A percentile compares a stretch with the other conserved stretches of the same genome.
phyloP scores from a whole-genome alignment of 2,113 vertebrate genomes.

The Lepidothrix coronata region DNA sequence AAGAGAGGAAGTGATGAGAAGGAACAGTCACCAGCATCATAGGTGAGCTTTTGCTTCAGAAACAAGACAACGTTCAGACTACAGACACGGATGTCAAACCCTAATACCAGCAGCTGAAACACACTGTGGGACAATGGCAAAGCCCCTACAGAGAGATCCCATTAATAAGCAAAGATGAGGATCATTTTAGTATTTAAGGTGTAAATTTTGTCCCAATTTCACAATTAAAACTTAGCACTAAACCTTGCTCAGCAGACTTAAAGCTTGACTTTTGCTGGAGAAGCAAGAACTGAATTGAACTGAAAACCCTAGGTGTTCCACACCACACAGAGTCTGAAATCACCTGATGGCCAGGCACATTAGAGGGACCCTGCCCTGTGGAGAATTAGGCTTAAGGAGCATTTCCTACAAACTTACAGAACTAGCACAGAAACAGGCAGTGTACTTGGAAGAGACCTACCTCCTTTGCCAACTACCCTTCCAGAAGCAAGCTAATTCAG shows the following conservation, averaged over 20 bases:
- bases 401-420: not conserved
- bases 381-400: not conserved
- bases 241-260: not conserved
- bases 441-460: not conserved
- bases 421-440: not conserved
- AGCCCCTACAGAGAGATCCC: not conserved
- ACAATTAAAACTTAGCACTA: not conserved
- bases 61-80: not conserved
- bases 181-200: fast-evolving
- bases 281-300: not conserved
- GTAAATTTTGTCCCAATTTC: not conserved
- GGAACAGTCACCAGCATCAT: not conserved
- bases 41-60: not conserved
- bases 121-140: not conserved
- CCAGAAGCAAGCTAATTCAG: not conserved
- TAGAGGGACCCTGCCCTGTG: fast-evolving
- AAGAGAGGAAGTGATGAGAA: fast-evolving
- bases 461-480: not conserved
- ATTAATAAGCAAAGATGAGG: not conserved
- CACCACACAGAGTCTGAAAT: not conserved
- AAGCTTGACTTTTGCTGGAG: not conserved
- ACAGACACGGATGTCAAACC: not conserved
- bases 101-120: not conserved
- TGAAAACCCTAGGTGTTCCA: not conserved
- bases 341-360: not conserved